phyloP scores from a whole-genome alignment of 2,113 vertebrate genomes.

The Dolichallabes microphthalmus region DNA sequence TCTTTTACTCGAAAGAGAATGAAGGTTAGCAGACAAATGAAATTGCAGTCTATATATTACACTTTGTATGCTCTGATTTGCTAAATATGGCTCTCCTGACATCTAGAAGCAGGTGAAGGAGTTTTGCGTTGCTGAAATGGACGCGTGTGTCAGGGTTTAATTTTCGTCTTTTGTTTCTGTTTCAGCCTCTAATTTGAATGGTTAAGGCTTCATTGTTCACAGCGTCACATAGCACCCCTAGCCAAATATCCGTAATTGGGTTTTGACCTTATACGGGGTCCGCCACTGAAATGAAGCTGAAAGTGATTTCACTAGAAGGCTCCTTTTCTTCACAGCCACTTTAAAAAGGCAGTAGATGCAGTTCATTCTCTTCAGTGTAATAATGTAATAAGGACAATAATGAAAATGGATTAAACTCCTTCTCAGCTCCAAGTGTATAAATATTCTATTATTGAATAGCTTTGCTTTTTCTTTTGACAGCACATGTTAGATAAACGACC shows the following conservation, averaged over 20 bases:
- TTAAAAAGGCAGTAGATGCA: conserved; percentile 73
- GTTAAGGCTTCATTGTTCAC: conserved; percentile 67
- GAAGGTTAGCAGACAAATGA: conserved; percentile 32
- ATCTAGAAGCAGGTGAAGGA: conserved; percentile 34
- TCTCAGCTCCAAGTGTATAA: background rate
- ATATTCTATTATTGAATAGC: conserved; percentile 4
- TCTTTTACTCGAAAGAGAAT: conserved; percentile 4
- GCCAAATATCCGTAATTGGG: conserved; percentile 77
- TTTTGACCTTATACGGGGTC: conserved; percentile 80
- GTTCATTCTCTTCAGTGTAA: conserved; percentile 63
- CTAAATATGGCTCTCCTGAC: conserved; percentile 39
- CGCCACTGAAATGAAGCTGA: conserved; percentile 76
- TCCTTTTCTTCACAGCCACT: conserved; percentile 60
- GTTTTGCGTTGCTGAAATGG: conserved; percentile 71
- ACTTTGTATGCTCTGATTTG: conserved; percentile 28
- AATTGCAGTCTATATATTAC: conserved; percentile 14
- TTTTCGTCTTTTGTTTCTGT: conserved; percentile 59
- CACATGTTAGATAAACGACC: background rate
- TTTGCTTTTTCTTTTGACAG: background rate
- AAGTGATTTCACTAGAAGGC: conserved; percentile 71
- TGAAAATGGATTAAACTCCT: background rate
- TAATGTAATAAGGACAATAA: conserved; percentile 4
- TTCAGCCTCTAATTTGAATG: conserved; percentile 68
- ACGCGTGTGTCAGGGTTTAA: conserved; percentile 70
- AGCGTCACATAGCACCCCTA: conserved; percentile 72